phyloP scores from a whole-genome alignment of 2,113 vertebrate species.

The Psilopsiagon aymara region DNA sequence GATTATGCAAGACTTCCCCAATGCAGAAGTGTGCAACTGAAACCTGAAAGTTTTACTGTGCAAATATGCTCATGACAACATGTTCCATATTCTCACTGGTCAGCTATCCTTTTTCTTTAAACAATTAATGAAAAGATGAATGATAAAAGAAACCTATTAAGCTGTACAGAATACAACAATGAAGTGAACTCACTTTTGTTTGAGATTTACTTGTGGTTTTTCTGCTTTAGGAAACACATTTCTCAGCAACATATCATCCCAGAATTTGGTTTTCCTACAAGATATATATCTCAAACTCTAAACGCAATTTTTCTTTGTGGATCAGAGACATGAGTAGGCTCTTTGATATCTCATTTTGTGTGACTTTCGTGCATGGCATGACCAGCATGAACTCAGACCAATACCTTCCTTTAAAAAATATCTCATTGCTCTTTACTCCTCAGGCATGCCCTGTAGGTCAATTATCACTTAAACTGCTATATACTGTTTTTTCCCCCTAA shows the following conservation, averaged over 20 bases:
- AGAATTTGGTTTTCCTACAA: neutral
- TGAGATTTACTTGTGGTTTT: neutral
- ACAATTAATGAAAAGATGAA: neutral
- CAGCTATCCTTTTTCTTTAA: neutral
- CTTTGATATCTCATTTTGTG: neutral
- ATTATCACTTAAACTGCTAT: neutral
- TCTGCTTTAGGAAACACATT: neutral
- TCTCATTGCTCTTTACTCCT: neutral
- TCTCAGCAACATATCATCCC: neutral
- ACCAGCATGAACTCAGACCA: neutral
- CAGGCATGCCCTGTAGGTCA: neutral
- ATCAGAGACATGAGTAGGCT: neutral
- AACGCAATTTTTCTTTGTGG: neutral
- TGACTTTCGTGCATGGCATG: neutral
- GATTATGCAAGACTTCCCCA: neutral
- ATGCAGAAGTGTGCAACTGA: neutral
- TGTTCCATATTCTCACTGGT: neutral
- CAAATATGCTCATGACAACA: neutral
- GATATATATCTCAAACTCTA: neutral
- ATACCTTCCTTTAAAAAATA: neutral
- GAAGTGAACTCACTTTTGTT: neutral
- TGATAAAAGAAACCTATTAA: neutral
- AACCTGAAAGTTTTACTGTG: neutral
- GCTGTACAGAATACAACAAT: neutral
- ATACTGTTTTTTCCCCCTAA: neutral